Percentiles rank a stretch among this genome's conserved stretches.
phyloP scores from a whole-genome alignment of 2,797 vertebrate species.

The Rhinophrynus dorsalis region DNA sequence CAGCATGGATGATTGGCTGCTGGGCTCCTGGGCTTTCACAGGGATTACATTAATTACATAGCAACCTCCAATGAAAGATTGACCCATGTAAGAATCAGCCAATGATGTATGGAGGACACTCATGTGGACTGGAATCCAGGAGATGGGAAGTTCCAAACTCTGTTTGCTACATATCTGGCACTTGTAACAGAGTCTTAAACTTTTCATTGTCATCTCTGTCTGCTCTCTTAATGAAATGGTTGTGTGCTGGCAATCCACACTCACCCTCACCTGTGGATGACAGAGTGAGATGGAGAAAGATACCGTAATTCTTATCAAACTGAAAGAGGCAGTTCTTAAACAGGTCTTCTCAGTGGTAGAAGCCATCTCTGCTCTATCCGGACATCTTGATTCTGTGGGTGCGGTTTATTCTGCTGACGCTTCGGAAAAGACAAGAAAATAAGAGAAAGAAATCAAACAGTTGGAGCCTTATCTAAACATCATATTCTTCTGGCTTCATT shows the following conservation, averaged over 20 bases:
- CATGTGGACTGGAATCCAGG: too few relatives aligned
- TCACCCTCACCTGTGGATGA: neutral
- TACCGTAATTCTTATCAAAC: neutral
- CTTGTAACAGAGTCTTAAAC: too few relatives aligned
- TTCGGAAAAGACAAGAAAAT: conserved; percentile 9
- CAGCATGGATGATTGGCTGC: too few relatives aligned
- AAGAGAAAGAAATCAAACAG: conserved; percentile 25
- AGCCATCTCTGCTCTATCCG: conserved; percentile 27
- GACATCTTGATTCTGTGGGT: conserved; percentile 28
- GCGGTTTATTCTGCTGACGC: conserved; percentile 30
- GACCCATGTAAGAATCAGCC: too few relatives aligned
- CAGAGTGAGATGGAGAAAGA: neutral
- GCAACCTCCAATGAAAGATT: too few relatives aligned
- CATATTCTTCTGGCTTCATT: conserved; percentile 16
- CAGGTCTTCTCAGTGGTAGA: neutral
- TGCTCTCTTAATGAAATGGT: too few relatives aligned
- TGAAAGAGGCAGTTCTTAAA: neutral
- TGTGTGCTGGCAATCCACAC: neutral
- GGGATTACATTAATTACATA: too few relatives aligned
- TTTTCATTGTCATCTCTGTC: too few relatives aligned
- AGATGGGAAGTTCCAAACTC: too few relatives aligned
- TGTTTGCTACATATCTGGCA: too few relatives aligned
- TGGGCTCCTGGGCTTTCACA: too few relatives aligned
- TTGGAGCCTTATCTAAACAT: conserved; percentile 27
- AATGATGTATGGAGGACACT: too few relatives aligned